A percentile compares a stretch with the other conserved stretches of the same genome.
These are phyloP conservation scores for Macropus fuliginosus DNA, from an alignment of 2,797 vertebrate genomes.

Conservation along the genomic window DNA sequence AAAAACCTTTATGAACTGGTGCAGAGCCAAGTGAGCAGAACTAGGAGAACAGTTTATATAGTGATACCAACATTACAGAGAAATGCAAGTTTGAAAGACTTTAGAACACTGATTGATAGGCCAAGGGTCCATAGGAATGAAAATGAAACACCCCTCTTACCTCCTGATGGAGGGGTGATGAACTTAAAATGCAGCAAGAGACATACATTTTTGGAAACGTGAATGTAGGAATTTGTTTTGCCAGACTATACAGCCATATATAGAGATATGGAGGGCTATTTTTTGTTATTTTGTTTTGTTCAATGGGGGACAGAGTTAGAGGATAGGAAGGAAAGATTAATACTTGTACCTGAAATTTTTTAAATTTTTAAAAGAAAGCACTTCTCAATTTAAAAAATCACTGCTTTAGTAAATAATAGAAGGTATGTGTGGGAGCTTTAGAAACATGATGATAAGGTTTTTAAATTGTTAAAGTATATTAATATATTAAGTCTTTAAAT, in stretches of 20 bases:
- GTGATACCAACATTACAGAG: not conserved
- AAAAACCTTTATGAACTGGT: not conserved
- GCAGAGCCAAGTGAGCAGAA: not conserved
- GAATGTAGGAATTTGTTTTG: not conserved
- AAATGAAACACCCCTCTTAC: not conserved
- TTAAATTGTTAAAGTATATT: too few species aligned
- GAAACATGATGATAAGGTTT: not conserved
- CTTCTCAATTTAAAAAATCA: constrained; percentile 9
- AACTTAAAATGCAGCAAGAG: not conserved
- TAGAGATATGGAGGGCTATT: not conserved
- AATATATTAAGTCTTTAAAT: too few species aligned
- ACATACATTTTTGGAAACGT: not conserved
- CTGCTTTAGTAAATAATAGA: not conserved
- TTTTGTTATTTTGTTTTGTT: not conserved
- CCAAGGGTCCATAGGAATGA: not conserved
- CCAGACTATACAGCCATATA: not conserved
- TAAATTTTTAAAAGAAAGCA: not conserved
- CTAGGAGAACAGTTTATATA: not conserved
- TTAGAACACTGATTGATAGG: not conserved
- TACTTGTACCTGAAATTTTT: not conserved
- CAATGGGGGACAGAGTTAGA: constrained; percentile 4
- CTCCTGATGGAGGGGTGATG: not conserved
- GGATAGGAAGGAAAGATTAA: not conserved
- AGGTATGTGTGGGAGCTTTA: not conserved
- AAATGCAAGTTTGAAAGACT: not conserved